Conservation (phyloP, 2,888 invertebrate genomes). For the Diarsia dahlii region DNA sequence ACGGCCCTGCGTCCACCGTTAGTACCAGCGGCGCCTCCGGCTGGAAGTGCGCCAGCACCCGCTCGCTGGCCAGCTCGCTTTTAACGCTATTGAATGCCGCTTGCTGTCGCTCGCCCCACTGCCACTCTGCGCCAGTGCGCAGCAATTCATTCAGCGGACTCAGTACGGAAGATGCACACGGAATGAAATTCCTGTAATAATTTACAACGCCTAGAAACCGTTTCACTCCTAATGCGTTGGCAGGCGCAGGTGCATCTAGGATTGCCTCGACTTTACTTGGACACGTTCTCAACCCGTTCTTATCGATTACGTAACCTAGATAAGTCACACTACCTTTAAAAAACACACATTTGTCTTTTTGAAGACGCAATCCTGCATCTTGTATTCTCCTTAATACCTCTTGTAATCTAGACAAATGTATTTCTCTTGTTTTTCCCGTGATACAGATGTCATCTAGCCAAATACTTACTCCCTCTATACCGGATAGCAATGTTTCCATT, state of each 20-base stretch:
- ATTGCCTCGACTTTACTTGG: not conserved
- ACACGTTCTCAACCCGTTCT: not conserved
- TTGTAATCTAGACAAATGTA: not conserved
- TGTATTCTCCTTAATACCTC: not conserved
- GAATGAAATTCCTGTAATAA: constrained; percentile 1
- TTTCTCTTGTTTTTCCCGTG: not conserved
- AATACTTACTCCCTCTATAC: not conserved
- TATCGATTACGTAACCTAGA: not conserved
- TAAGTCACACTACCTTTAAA: not conserved
- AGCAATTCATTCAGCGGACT: not conserved
- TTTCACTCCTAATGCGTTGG: not conserved
- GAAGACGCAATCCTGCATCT: not conserved
- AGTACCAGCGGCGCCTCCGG: too few species aligned
- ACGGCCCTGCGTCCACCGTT: too few species aligned
- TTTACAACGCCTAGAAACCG: not conserved
- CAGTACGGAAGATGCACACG: not conserved
- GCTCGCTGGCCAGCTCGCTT: too few species aligned
- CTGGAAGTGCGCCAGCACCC: too few species aligned
- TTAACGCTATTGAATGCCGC: too few species aligned
- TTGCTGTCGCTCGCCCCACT: too few species aligned
- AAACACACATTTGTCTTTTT: not conserved
- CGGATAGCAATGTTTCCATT: not conserved
- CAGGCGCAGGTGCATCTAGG: not conserved
- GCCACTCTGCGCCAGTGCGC: too few species aligned
- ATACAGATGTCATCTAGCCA: not conserved